Conservation (phyloP, 2,888 invertebrate genomes). For the Anodontia alba region DNA sequence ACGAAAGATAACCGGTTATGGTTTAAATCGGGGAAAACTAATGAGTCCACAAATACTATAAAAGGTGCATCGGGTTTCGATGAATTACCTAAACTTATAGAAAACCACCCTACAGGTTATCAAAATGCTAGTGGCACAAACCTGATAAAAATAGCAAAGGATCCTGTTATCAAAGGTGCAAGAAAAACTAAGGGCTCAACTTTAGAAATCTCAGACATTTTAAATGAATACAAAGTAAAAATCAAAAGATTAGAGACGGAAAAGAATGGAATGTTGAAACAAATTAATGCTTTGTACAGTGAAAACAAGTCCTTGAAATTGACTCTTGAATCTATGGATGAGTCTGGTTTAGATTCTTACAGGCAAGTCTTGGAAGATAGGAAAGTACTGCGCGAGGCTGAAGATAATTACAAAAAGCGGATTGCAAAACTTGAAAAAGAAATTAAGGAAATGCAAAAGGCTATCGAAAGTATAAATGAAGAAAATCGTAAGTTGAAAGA, state of each 20-base stretch:
- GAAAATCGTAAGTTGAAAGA: slow-evolving; percentile 24
- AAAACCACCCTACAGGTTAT: not conserved
- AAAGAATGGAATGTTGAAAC: slow-evolving; percentile 16
- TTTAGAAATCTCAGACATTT: not conserved
- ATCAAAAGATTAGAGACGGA: slow-evolving; percentile 45
- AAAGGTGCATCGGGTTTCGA: no score
- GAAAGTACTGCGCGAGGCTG: slow-evolving; percentile 48
- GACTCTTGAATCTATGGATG: slow-evolving; percentile 45
- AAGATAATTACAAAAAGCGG: slow-evolving; percentile 46
- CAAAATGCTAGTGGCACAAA: not conserved
- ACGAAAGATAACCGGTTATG: no score
- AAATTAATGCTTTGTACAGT: slow-evolving; percentile 36
- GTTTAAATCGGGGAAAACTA: not conserved
- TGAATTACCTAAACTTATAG: not conserved
- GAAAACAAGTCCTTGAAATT: slow-evolving; percentile 44
- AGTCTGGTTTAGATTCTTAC: slow-evolving; percentile 51
- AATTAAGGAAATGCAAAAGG: slow-evolving; percentile 32
- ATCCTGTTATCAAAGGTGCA: not conserved
- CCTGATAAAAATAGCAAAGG: not conserved
- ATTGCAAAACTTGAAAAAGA: slow-evolving; percentile 46
- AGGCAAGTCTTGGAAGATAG: slow-evolving; percentile 45
- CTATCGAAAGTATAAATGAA: slow-evolving; percentile 17
- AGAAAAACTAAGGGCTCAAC: not conserved
- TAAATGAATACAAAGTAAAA: not conserved
- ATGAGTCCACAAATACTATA: no score